Conservation (phyloP, 2,113 vertebrate species). For the Dipodomys spectabilis region DNA sequence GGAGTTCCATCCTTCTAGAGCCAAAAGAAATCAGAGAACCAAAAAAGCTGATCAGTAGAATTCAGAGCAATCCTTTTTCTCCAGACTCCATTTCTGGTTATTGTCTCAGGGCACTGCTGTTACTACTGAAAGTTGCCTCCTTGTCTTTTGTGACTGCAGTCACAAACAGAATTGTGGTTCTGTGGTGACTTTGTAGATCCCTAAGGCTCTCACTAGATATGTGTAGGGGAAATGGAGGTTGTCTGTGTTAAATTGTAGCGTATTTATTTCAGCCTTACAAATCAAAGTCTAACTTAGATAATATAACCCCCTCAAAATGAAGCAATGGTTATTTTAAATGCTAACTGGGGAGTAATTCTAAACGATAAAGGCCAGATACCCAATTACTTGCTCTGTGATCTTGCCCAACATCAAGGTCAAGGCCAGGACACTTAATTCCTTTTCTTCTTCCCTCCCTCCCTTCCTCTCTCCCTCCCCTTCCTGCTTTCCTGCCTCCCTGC, state of each 20-base stretch:
- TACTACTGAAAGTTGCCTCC: neutral
- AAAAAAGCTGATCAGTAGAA: neutral
- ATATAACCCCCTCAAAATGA: neutral
- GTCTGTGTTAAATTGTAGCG: neutral
- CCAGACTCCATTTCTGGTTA: neutral
- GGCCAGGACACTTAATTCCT: neutral
- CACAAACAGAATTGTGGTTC: neutral
- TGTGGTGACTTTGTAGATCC: neutral
- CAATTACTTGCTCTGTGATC: neutral
- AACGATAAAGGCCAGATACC: neutral
- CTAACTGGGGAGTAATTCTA: neutral
- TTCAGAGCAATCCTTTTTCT: neutral
- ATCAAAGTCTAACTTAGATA: neutral
- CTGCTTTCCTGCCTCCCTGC: too few species aligned
- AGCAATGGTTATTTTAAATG: neutral
- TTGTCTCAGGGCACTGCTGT: neutral
- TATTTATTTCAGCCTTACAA: slow-evolving; percentile 55
- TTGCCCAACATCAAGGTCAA: neutral
- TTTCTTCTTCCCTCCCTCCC: too few species aligned
- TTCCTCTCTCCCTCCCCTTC: too few species aligned
- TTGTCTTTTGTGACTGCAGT: slow-evolving; percentile 1
- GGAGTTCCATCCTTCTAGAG: neutral
- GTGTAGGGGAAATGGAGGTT: slow-evolving; percentile 6
- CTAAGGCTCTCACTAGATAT: neutral
- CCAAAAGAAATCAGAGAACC: neutral